Conservation (phyloP, 2,888 invertebrate genomes). For the Idaea dimidiata region DNA sequence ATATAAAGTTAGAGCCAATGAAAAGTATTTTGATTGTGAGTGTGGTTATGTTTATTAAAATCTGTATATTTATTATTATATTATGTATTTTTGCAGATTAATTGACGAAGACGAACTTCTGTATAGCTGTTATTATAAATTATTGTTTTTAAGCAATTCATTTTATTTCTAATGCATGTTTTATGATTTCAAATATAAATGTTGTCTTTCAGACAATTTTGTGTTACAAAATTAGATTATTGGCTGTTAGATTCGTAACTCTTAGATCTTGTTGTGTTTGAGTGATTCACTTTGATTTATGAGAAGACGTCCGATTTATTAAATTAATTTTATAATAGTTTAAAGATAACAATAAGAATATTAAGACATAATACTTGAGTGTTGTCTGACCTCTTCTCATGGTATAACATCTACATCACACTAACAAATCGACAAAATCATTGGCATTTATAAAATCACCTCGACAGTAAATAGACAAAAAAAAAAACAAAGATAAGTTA, state of each 20-base stretch:
- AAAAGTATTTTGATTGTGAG: slow-evolving; percentile 17
- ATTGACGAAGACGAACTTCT: neutral
- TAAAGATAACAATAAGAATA: neutral
- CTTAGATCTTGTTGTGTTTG: neutral
- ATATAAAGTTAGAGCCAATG: neutral
- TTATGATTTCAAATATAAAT: neutral
- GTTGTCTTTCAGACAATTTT: neutral
- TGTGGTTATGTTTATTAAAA: slow-evolving; percentile 23
- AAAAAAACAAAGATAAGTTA: neutral
- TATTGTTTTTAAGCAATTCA: neutral
- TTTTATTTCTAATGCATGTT: neutral
- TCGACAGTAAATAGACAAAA: neutral
- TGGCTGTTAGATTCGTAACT: slow-evolving; percentile 9
- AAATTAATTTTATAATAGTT: neutral
- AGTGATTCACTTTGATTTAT: slow-evolving; percentile 17
- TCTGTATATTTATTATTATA: slow-evolving; percentile 26
- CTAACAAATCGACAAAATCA: slow-evolving; percentile 22
- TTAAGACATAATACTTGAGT: neutral
- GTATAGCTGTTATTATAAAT: neutral
- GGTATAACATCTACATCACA: slow-evolving; percentile 21
- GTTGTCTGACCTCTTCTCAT: slow-evolving; percentile 19
- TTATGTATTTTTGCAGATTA: slow-evolving; percentile 7
- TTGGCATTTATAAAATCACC: slow-evolving; percentile 15
- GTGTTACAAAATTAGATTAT: neutral
- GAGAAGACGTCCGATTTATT: slow-evolving; percentile 16